These are phyloP conservation scores for Artibeus lituratus DNA, from an alignment of 2,797 vertebrate genomes.

Conservation along the genomic window DNA sequence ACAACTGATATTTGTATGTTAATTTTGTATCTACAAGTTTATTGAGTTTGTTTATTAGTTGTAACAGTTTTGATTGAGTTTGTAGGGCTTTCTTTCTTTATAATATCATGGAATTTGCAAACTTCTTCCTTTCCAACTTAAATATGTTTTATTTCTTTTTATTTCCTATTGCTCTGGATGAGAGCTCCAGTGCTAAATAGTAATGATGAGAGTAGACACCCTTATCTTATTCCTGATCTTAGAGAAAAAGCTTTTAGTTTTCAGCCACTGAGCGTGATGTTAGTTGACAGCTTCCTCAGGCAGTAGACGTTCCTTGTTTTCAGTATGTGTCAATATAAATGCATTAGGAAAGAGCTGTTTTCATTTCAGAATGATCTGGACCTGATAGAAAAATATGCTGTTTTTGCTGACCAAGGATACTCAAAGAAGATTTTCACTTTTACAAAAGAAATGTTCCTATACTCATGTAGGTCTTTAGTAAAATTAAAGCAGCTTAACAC, in stretches of 20 bases:
- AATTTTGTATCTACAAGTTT: neutral
- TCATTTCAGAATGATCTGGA: neutral
- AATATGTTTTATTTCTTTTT: neutral
- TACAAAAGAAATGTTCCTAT: neutral
- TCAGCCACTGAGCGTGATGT: neutral
- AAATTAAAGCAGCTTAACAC: neutral
- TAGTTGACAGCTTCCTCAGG: neutral
- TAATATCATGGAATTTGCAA: neutral
- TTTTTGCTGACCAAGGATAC: neutral
- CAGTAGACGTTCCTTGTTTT: neutral
- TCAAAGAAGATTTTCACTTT: neutral
- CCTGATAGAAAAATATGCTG: neutral
- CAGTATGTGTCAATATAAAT: neutral
- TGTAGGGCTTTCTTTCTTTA: too few relatives aligned
- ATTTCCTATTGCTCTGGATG: neutral
- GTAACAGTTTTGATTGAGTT: too few relatives aligned
- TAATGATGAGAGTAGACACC: neutral
- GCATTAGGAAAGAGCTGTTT: neutral
- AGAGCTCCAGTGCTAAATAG: neutral
- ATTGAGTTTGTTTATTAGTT: too few relatives aligned
- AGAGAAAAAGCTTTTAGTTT: neutral
- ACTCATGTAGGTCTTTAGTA: neutral
- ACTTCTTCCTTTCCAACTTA: neutral
- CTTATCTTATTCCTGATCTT: neutral
- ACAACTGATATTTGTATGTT: neutral